These are phyloP conservation scores for Deilephila porcellus DNA, from an alignment of 2,888 invertebrate genomes.

Conservation along the genomic window DNA sequence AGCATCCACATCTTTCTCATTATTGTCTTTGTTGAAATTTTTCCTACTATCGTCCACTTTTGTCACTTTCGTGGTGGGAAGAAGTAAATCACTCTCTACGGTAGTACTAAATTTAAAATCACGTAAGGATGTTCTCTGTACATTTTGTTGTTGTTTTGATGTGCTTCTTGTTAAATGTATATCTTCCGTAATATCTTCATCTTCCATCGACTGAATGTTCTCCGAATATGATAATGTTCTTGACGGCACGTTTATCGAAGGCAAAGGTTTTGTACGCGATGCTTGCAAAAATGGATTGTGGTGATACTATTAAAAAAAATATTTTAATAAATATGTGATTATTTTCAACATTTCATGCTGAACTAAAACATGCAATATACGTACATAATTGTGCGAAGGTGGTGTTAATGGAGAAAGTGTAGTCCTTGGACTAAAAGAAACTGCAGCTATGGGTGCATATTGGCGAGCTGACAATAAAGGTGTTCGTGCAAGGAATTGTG, in stretches of 20 bases:
- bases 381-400: slow-evolving; percentile 51
- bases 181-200: slow-evolving; percentile 35
- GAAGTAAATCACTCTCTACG: slow-evolving; percentile 39
- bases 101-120: slow-evolving; percentile 36
- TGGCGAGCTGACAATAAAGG: slow-evolving; percentile 55
- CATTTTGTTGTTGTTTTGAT: slow-evolving; percentile 31
- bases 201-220: slow-evolving; percentile 46
- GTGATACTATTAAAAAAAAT: slow-evolving; percentile 35
- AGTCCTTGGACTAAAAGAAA: slow-evolving; percentile 61
- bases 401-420: slow-evolving; percentile 57
- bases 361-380: slow-evolving; percentile 37
- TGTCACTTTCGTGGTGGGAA: slow-evolving; percentile 32
- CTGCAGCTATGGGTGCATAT: slow-evolving; percentile 71
- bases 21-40: slow-evolving; percentile 40
- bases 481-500: slow-evolving; percentile 64
- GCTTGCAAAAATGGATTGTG: slow-evolving; percentile 43
- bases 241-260: slow-evolving; percentile 47
- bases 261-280: slow-evolving; percentile 48
- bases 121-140: slow-evolving; percentile 41
- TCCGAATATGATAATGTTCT: slow-evolving; percentile 49
- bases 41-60: slow-evolving; percentile 37
- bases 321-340: neutral
- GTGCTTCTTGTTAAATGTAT: slow-evolving; percentile 44
- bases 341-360: neutral
- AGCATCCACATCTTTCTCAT: slow-evolving; percentile 53